Conservation (phyloP, 2,797 vertebrate genomes). For the Xenops minutus region DNA sequence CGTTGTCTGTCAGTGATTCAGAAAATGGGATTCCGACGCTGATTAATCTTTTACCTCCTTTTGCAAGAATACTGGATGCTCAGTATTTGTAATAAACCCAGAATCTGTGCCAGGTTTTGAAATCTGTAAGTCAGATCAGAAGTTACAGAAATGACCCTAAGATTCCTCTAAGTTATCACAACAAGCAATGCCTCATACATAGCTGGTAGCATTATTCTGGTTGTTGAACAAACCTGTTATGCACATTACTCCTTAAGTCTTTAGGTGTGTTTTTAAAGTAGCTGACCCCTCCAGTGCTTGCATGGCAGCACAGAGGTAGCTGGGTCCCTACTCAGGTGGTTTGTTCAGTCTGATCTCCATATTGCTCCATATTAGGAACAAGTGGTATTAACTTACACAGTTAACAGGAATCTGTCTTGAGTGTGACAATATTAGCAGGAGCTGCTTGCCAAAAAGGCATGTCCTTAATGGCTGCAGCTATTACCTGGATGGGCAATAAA, state of each 20-base stretch:
- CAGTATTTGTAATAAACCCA: background rate
- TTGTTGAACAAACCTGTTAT: background rate
- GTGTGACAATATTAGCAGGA: background rate
- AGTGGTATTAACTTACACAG: background rate
- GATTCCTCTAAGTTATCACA: background rate
- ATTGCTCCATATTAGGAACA: background rate
- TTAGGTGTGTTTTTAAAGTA: background rate
- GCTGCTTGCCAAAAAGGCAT: background rate
- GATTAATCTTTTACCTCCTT: background rate
- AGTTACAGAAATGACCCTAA: background rate
- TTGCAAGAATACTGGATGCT: background rate
- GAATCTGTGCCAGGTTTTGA: background rate
- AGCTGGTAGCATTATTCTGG: background rate
- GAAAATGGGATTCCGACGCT: background rate
- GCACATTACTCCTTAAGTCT: background rate
- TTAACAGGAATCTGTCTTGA: background rate
- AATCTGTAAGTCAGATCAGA: background rate
- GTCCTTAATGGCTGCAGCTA: background rate
- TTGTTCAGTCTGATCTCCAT: background rate
- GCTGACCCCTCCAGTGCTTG: background rate
- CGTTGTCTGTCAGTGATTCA: fast-evolving
- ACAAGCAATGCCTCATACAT: background rate
- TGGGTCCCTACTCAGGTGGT: background rate
- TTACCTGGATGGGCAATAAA: background rate
- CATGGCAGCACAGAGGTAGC: background rate